Percentiles rank a stretch among this genome's conserved stretches.
phyloP scores from a whole-genome alignment of 2,113 vertebrate genomes.

The Melospiza georgiana region DNA sequence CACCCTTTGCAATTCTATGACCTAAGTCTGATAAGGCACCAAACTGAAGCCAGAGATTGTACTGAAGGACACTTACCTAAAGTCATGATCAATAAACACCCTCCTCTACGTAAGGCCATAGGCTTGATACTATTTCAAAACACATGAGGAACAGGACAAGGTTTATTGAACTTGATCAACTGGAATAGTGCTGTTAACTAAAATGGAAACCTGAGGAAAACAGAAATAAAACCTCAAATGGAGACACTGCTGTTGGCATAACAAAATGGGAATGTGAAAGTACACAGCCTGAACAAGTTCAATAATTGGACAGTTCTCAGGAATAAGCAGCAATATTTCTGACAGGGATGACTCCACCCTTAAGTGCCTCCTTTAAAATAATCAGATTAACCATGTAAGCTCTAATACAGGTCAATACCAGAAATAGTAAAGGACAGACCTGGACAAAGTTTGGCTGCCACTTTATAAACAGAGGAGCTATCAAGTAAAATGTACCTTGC shows the following conservation, averaged over 20 bases:
- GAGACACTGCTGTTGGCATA: not conserved
- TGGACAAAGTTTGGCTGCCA: not conserved
- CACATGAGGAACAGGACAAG: not conserved
- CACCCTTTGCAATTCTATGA: not conserved
- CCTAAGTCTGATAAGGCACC: not conserved
- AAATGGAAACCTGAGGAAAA: not conserved
- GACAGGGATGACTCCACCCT: constrained; percentile 35
- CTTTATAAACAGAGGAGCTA: not conserved
- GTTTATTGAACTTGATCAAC: not conserved
- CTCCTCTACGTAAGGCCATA: not conserved
- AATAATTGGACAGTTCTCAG: constrained; percentile 17
- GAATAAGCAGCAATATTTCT: constrained; percentile 15
- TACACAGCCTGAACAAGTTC: constrained; percentile 49
- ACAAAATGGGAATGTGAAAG: constrained; percentile 24
- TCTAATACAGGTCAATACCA: not conserved
- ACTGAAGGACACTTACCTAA: not conserved
- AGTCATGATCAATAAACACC: not conserved
- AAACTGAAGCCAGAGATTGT: not conserved
- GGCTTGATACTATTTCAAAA: not conserved
- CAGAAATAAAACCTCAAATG: not conserved
- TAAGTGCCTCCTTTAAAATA: not conserved
- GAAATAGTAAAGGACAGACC: not conserved
- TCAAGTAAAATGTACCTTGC: not conserved
- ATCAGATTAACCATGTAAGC: constrained; percentile 20
- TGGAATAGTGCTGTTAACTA: not conserved